Conservation (phyloP, 2,797 vertebrate genomes). For the Aythya fuligula region DNA sequence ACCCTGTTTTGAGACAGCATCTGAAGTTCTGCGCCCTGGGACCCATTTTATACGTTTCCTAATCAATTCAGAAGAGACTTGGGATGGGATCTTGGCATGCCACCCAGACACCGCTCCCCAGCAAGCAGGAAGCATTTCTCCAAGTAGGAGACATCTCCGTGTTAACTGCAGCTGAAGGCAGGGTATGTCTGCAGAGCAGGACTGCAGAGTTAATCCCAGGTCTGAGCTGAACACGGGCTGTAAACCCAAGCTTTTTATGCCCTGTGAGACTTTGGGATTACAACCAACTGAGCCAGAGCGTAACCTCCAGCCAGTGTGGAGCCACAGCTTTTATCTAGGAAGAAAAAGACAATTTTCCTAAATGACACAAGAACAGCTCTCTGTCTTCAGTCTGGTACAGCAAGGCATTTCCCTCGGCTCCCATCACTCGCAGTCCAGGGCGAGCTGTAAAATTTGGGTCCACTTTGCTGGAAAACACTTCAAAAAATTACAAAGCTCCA, state of each 20-base stretch:
- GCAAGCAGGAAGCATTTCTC: background rate
- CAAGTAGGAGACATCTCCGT: background rate
- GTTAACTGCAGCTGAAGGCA: background rate
- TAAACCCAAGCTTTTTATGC: background rate
- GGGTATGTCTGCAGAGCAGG: slow-evolving; percentile 22
- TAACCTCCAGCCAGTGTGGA: background rate
- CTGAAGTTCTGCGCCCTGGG: background rate
- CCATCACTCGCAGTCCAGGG: background rate
- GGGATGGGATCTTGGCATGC: slow-evolving; percentile 26
- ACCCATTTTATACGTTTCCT: background rate
- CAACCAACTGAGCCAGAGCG: background rate
- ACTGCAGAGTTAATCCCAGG: slow-evolving; percentile 27
- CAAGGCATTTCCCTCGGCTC: background rate
- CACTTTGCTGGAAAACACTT: fast-evolving
- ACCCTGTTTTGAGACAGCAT: background rate
- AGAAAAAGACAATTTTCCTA: background rate
- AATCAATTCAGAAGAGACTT: background rate
- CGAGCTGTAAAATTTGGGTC: fast-evolving
- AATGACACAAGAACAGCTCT: background rate
- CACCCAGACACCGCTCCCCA: background rate
- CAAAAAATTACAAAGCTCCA: background rate
- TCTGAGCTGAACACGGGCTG: background rate
- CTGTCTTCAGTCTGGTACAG: background rate
- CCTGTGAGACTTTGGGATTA: background rate
- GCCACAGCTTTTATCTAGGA: background rate